These are phyloP conservation scores for Schizaphis graminum DNA, from an alignment of 2,888 invertebrate species.

Conservation along the genomic window DNA sequence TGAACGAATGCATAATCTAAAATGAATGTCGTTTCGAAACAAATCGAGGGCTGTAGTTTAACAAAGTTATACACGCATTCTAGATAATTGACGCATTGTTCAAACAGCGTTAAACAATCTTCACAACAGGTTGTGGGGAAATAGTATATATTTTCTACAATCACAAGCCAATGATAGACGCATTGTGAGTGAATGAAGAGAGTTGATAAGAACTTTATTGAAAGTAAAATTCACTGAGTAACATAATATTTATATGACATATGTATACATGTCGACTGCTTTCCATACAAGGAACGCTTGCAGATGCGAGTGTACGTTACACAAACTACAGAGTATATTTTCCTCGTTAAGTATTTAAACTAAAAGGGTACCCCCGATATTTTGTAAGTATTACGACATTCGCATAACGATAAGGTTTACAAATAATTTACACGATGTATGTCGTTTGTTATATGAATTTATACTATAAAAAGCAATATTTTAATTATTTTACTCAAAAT, in stretches of 20 bases:
- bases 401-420: background rate
- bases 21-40: constrained; percentile 54
- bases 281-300: constrained; percentile 46
- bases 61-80: constrained; percentile 35
- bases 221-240: constrained; percentile 41
- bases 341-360: constrained; percentile 16
- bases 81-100: constrained; percentile 60
- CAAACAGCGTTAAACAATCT: constrained; percentile 43
- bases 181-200: background rate
- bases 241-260: background rate
- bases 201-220: constrained; percentile 59
- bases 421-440: background rate
- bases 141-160: constrained; percentile 44
- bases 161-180: background rate
- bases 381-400: constrained; percentile 14
- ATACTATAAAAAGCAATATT: background rate
- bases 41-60: constrained; percentile 42
- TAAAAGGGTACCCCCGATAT: background rate
- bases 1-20: constrained; percentile 48
- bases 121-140: constrained; percentile 39
- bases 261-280: background rate
- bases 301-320: background rate
- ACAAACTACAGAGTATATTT: background rate
- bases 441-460: background rate
- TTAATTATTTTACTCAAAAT: background rate